Percentiles rank a stretch among this genome's conserved stretches.
phyloP scores from a whole-genome alignment of 2,797 vertebrate genomes.

The Tenualosa thibaudeaui region DNA sequence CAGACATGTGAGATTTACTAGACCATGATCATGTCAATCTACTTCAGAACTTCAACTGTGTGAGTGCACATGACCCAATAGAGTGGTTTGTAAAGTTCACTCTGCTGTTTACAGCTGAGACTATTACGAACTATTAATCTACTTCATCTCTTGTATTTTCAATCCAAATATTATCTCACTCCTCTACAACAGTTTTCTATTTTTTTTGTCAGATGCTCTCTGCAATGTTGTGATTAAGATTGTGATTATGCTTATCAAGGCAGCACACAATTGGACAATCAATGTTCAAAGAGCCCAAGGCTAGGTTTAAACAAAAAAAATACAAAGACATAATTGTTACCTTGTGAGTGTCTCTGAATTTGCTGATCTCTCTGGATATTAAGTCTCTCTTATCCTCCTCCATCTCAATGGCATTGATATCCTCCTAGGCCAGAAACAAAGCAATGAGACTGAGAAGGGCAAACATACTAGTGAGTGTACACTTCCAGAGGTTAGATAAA shows the following conservation, averaged over 20 bases:
- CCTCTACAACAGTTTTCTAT: background rate
- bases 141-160: background rate
- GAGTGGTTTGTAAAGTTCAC: background rate
- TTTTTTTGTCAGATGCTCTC: background rate
- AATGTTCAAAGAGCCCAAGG: background rate
- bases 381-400: slow-evolving; percentile 99
- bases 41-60: background rate
- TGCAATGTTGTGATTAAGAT: background rate
- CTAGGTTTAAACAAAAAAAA: background rate
- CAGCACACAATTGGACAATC: background rate
- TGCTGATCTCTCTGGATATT: slow-evolving; percentile 99
- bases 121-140: background rate
- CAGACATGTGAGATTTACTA: slow-evolving; percentile 18
- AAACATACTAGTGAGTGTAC: background rate
- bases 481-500: background rate
- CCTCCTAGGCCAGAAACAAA: slow-evolving; percentile 79
- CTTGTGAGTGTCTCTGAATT: slow-evolving; percentile 99
- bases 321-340: slow-evolving; percentile 78
- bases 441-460: background rate
- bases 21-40: background rate
- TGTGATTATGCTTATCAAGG: slow-evolving; percentile 17
- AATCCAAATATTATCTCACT: background rate
- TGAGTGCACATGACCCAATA: background rate
- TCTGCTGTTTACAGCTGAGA: background rate
- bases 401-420: slow-evolving; percentile 99